A percentile compares a stretch with the other conserved stretches of the same genome.
Evolutionary conservation across 2,888 invertebrate species (phyloP).

Genomic region (Melikaiella ostensackeni): DNA sequence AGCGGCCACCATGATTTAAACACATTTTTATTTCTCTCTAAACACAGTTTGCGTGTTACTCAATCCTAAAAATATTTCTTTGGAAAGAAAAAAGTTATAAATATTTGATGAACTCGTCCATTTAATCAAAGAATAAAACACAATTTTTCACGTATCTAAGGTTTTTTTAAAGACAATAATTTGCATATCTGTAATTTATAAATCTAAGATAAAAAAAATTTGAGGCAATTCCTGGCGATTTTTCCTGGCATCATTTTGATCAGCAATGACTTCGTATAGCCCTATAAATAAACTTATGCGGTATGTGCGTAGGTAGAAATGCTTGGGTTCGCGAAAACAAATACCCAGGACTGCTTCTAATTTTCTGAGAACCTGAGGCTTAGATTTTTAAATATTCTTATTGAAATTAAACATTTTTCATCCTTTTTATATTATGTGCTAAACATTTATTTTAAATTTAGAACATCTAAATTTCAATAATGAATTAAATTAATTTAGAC

Average conservation of each 20-base stretch:
- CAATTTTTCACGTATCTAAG: not conserved
- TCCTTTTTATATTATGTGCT: not conserved
- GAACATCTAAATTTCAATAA: no score
- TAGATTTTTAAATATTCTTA: not conserved
- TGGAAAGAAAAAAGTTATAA: no score
- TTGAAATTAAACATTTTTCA: not conserved
- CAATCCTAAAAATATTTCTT: no score
- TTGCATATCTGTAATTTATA: not conserved
- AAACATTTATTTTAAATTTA: no score
- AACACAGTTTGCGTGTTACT: no score
- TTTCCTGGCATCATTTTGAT: constrained; percentile 10
- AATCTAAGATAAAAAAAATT: not conserved
- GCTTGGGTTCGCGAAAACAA: constrained; percentile 36
- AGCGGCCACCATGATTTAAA: no score
- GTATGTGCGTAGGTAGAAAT: constrained; percentile 36
- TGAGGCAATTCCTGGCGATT: not conserved
- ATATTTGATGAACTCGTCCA: no score
- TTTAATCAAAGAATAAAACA: no score
- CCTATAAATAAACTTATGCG: constrained; percentile 35
- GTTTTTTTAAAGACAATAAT: no score
- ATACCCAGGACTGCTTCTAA: constrained; percentile 33
- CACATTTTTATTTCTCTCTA: no score
- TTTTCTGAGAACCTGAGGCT: not conserved
- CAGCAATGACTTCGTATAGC: constrained; percentile 28
- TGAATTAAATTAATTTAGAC: no score